Evolutionary conservation across 35 echinoderm and acorn worm genomes (phyloP).

Genomic region (Ophiothrix spiculata): DNA sequence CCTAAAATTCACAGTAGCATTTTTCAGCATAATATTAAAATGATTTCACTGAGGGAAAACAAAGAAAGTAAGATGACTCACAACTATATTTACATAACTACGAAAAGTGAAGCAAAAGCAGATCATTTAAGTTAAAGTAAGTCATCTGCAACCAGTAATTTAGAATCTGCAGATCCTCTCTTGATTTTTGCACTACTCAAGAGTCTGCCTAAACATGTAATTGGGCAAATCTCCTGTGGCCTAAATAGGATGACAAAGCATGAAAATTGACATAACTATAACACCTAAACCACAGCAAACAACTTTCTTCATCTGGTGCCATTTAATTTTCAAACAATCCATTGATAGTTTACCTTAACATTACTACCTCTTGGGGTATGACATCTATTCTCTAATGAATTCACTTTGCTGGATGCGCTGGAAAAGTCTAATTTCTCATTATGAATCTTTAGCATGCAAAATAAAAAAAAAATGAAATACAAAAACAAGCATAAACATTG

Average conservation of each 20-base stretch:
- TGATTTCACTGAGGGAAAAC: too few species aligned
- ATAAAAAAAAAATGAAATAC: background rate
- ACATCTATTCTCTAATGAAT: constrained; percentile 65
- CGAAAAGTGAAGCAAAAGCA: too few species aligned
- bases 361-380: constrained; percentile 81
- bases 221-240: background rate
- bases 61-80: too few species aligned
- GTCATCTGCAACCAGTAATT: too few species aligned
- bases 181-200: background rate
- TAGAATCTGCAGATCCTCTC: background rate
- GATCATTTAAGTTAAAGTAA: too few species aligned
- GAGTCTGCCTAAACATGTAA: background rate
- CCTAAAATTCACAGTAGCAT: too few species aligned
- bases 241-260: background rate
- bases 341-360: constrained; percentile 57
- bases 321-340: background rate
- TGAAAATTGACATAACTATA: background rate
- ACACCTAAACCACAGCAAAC: background rate
- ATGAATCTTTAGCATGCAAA: background rate
- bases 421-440: background rate
- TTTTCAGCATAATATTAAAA: too few species aligned
- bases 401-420: constrained; percentile 44
- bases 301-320: background rate
- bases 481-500: too few species aligned
- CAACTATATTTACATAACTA: too few species aligned